Evolutionary conservation across 2,888 invertebrate genomes (phyloP).

Genomic region (Spisula solida): DNA sequence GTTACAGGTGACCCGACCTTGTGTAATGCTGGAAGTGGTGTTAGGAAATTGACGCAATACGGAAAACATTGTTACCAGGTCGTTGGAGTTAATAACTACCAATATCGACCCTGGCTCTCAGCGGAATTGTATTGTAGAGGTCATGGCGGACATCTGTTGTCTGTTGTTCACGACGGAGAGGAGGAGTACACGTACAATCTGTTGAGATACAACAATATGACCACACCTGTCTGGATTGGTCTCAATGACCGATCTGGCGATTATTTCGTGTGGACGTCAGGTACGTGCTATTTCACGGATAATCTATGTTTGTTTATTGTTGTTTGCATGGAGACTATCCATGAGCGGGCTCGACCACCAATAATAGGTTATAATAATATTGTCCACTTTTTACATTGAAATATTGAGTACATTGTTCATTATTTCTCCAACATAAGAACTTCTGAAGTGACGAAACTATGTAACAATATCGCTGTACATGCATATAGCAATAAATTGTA

Average conservation of each 20-base stretch:
- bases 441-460: too few relatives aligned
- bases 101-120: background rate
- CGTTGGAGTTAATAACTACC: background rate
- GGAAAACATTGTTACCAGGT: background rate
- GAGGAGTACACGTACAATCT: background rate
- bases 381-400: too few relatives aligned
- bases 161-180: background rate
- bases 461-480: too few relatives aligned
- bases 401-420: too few relatives aligned
- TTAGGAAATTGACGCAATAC: background rate
- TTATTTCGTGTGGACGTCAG: background rate
- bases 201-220: background rate
- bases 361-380: too few relatives aligned
- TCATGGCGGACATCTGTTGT: slow-evolving; percentile 30
- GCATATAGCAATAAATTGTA: too few relatives aligned
- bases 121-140: slow-evolving; percentile 12
- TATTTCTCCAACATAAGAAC: too few relatives aligned
- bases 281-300: too few relatives aligned
- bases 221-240: background rate
- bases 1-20: background rate
- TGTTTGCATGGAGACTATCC: too few relatives aligned
- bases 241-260: background rate
- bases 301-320: too few relatives aligned
- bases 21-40: background rate
- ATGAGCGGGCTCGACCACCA: too few relatives aligned